Conservation (phyloP, 2,113 vertebrate genomes). For the Ifrita kowaldi region DNA sequence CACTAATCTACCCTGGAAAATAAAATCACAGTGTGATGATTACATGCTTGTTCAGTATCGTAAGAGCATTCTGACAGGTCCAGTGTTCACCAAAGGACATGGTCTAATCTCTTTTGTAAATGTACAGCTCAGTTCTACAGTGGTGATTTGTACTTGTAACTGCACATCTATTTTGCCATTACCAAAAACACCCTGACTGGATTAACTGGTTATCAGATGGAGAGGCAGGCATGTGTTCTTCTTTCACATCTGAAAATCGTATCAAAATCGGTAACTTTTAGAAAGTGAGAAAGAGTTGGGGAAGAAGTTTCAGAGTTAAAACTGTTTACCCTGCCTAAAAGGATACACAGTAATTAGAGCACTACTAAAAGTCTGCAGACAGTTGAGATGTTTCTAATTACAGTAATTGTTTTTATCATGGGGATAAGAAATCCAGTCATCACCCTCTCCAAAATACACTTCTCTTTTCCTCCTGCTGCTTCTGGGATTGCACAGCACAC, state of each 20-base stretch:
- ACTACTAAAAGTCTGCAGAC: background rate
- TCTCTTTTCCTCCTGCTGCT: background rate
- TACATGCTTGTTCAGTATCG: background rate
- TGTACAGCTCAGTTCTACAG: background rate
- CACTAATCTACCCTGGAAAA: background rate
- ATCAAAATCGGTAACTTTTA: background rate
- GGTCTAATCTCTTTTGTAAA: background rate
- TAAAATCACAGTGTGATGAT: background rate
- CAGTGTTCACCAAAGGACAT: background rate
- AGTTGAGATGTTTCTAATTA: background rate
- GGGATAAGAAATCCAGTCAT: background rate
- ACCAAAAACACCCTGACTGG: background rate
- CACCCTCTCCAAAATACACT: background rate
- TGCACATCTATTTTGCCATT: background rate
- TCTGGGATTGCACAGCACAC: background rate
- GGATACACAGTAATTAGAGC: background rate
- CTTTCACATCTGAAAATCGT: background rate
- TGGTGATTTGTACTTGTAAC: background rate
- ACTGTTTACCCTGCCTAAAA: background rate
- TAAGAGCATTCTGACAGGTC: background rate
- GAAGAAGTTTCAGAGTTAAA: background rate
- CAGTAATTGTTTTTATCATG: background rate
- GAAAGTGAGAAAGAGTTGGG: background rate
- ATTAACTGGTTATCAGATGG: background rate
- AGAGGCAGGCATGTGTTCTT: background rate